Base-by-base conservation (phyloP, 2,888 invertebrate species). In the Theodoxus fluviatilis region DNA sequence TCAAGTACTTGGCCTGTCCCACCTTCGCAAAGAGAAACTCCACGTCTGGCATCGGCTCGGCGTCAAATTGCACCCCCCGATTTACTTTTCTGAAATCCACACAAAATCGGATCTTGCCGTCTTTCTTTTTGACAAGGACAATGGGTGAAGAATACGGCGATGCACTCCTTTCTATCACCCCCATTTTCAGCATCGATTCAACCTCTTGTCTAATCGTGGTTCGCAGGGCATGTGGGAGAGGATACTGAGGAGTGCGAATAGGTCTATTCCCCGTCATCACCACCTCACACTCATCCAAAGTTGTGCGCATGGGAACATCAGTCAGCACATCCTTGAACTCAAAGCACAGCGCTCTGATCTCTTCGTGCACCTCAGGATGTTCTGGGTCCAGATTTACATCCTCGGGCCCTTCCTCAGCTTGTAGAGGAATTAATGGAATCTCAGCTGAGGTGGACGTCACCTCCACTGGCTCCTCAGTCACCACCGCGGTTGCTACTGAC, bases 21-120 rank as follows among this genome's bases (percentile, higher is more conserved):
- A 77, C 28, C 22, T 75, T 70, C 2, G 69, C 66, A 74, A 78
- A 76, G 4, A 79, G 74, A 31, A 73, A 72, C 9, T 78, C 79
- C 9, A 67, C 35, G 43, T 75, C 72, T 6, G 71, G 71, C 57
- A 79, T 74, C 6, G 78, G 76, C 65, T 79, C 80, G 9, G 72
- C 68, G 63, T 77, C 77, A 72, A 76, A 79, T 2, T 72, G 63
- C 3, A 76, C 75, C 2, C 74, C 47, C 15, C 55, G 59, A 59
- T 80, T 80, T n/a, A 70, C n/a, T 18, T 25, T 15, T 12, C 70
- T 2, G 28, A 40, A 70, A 33, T 70, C 67, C 18, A 37, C 67
- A 66, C 67, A 67, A 31, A 57, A 63, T 12, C 49, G 47, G 31
- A 31, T 15, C 6, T 7, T 37, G 7, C 67, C 61, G 15, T 43